A percentile compares a stretch with the other conserved stretches of the same genome.
Evolutionary conservation across 2,888 invertebrate species (phyloP).

Genomic region (Trissonchulus latispiculum): DNA sequence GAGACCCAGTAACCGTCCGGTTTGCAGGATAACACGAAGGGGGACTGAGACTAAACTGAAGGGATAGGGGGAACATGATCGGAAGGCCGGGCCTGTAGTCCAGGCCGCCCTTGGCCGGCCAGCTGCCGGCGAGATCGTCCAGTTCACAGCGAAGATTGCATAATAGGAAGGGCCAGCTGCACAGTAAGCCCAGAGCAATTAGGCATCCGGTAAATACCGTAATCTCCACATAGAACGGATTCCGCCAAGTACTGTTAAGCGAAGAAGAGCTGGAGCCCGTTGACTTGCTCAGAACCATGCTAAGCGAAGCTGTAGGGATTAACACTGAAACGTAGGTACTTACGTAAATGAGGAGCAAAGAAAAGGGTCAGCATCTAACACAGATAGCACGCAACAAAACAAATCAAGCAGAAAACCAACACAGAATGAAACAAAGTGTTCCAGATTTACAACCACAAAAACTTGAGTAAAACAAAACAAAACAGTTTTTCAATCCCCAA

Average conservation of each 20-base stretch:
- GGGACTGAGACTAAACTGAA: neutral
- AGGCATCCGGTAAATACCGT: neutral
- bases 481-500: no score
- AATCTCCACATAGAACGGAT: neutral
- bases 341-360: no score
- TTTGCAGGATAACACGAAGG: no score
- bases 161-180: neutral
- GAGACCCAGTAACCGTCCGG: no score
- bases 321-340: no score
- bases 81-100: neutral
- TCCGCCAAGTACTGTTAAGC: neutral
- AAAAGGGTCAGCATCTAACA: no score
- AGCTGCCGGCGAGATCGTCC: neutral
- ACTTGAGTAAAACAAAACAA: no score
- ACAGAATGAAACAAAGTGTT: no score
- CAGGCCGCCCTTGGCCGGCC: neutral
- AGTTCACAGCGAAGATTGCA: neutral
- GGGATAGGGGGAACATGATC: neutral
- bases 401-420: no score
- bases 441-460: no score
- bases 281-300: neutral
- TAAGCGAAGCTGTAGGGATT: neutral
- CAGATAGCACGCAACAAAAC: no score
- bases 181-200: neutral
- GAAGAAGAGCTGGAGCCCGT: neutral